These are phyloP conservation scores for Catonia carolina DNA, from an alignment of 2,888 invertebrate species.

Conservation along the genomic window DNA sequence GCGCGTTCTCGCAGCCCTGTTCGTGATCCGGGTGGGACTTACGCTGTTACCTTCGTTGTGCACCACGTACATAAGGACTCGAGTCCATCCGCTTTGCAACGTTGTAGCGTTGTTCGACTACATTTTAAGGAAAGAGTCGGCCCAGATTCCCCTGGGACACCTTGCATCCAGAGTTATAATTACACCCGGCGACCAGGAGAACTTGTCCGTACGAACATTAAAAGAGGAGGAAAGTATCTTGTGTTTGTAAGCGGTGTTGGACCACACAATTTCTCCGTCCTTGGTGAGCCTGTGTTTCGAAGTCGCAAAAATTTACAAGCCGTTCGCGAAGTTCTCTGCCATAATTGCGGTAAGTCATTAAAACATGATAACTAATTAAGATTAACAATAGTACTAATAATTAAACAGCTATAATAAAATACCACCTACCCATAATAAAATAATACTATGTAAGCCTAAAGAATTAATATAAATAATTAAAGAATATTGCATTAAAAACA, in stretches of 20 bases:
- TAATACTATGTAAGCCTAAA: not conserved
- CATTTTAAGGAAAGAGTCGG: slow-evolving; percentile 47
- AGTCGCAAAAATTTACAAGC: slow-evolving; percentile 38
- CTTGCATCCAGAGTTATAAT: slow-evolving; percentile 35
- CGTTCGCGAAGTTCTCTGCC: slow-evolving; percentile 37
- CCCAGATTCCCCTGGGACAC: slow-evolving; percentile 31
- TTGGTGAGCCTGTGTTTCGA: slow-evolving; percentile 48
- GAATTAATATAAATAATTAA: too few relatives aligned
- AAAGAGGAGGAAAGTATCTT: slow-evolving; percentile 51
- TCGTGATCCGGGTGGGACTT: slow-evolving; percentile 49
- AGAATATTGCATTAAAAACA: too few relatives aligned
- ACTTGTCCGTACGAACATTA: slow-evolving; percentile 51
- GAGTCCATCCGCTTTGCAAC: slow-evolving; percentile 19
- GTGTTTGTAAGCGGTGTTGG: slow-evolving; percentile 53
- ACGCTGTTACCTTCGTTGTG: slow-evolving; percentile 60
- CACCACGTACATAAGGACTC: slow-evolving; percentile 56
- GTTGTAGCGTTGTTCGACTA: slow-evolving; percentile 43
- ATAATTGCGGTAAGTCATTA: slow-evolving; percentile 37
- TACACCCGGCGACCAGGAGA: slow-evolving; percentile 36
- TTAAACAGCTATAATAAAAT: not conserved
- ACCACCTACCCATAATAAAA: not conserved
- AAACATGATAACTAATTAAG: not conserved
- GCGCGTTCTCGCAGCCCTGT: slow-evolving; percentile 56
- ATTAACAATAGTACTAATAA: not conserved
- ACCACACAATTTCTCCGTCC: slow-evolving; percentile 51